phyloP scores from a whole-genome alignment of 2,797 vertebrate species.

The Urosaurus nigricauda region DNA sequence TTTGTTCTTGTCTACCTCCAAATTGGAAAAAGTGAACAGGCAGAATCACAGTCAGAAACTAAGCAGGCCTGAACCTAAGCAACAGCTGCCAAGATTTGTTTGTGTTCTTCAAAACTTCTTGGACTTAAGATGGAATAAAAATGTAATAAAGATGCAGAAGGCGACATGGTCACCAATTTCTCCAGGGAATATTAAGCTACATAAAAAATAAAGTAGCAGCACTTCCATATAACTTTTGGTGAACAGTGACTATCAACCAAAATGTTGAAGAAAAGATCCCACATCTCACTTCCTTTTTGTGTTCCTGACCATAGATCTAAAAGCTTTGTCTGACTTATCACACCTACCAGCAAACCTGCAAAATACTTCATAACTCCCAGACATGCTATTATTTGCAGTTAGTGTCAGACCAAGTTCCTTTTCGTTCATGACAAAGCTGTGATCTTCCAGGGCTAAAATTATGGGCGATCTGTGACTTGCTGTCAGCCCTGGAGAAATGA shows the following conservation, averaged over 20 bases:
- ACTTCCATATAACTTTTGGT: too few species aligned
- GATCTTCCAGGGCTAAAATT: conserved; percentile 66
- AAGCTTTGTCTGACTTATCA: conserved; percentile 67
- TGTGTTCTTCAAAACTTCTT: too few species aligned
- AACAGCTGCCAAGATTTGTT: neutral
- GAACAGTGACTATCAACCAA: conserved; percentile 34
- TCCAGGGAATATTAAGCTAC: too few species aligned
- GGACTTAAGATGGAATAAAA: too few species aligned
- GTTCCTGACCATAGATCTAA: conserved; percentile 68
- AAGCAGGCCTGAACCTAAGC: neutral
- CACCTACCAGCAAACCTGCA: conserved; percentile 51
- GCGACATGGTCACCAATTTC: too few species aligned
- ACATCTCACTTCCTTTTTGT: conserved; percentile 58
- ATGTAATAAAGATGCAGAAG: too few species aligned
- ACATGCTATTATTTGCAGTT: conserved; percentile 67
- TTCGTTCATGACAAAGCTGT: conserved; percentile 63
- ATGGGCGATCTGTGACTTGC: conserved; percentile 65
- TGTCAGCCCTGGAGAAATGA: conserved; percentile 48
- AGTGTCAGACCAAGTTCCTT: conserved; percentile 70
- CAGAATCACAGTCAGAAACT: neutral
- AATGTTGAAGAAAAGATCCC: conserved; percentile 57
- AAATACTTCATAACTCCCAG: conserved; percentile 54
- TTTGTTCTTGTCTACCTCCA: neutral
- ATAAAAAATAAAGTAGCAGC: too few species aligned
- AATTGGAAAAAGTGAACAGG: too few species aligned